Evolutionary conservation across 2,888 invertebrate genomes (phyloP).

Genomic region (Hylaea fasciaria): DNA sequence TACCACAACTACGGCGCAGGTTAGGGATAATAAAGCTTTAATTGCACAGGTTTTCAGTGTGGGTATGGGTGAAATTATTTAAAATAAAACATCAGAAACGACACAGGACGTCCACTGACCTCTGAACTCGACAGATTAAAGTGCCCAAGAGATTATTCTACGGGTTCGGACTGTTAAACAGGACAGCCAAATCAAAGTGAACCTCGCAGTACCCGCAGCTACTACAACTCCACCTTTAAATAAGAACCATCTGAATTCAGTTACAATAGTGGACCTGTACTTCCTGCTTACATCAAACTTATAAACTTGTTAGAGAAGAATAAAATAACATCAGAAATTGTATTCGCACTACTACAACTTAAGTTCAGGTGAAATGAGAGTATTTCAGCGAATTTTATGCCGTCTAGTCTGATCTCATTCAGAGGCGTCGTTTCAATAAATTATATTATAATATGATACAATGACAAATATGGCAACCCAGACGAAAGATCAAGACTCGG

Average conservation of each 20-base stretch:
- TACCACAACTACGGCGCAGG: constrained; percentile 57
- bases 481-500: constrained; percentile 56
- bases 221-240: too few relatives aligned
- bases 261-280: neutral
- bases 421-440: constrained; percentile 6
- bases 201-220: too few relatives aligned
- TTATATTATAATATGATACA: constrained; percentile 12
- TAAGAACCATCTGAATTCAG: too few relatives aligned
- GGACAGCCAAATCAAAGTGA: too few relatives aligned
- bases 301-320: too few relatives aligned
- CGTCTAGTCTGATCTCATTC: too few relatives aligned
- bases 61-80: constrained; percentile 54
- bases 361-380: too few relatives aligned
- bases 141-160: neutral
- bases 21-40: constrained; percentile 69
- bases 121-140: constrained; percentile 32
- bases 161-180: too few relatives aligned
- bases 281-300: too few relatives aligned
- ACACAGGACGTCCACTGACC: constrained; percentile 33
- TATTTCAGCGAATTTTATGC: too few relatives aligned
- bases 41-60: constrained; percentile 62
- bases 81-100: constrained; percentile 51
- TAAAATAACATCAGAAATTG: too few relatives aligned
- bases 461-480: constrained; percentile 26
- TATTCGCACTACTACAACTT: too few relatives aligned